Evolutionary conservation across 2,797 vertebrate species (phyloP).

Genomic region (Anniella stebbinsi): DNA sequence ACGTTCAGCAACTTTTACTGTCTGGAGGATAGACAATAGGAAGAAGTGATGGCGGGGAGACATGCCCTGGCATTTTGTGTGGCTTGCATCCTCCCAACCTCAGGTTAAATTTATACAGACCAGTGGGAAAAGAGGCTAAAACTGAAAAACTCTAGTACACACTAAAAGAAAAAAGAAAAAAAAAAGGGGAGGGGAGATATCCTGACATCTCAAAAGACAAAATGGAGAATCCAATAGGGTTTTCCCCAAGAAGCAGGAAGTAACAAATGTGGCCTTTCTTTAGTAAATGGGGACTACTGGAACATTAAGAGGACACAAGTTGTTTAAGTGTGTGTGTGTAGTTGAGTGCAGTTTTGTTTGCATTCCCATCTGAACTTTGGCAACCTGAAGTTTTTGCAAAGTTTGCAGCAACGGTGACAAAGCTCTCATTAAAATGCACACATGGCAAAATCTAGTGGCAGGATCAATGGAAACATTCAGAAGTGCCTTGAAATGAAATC

Average conservation of each 20-base stretch:
- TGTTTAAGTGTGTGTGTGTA: not conserved
- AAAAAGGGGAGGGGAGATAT: too few relatives aligned
- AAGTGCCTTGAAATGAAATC: constrained; percentile 14
- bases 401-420: not conserved
- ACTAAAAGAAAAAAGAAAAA: not conserved
- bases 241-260: not conserved
- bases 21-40: not conserved
- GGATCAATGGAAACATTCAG: constrained; percentile 44
- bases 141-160: not conserved
- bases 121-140: not conserved
- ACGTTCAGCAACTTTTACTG: not conserved
- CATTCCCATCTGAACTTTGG: constrained; percentile 2
- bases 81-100: not conserved
- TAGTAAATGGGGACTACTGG: not conserved
- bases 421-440: not conserved
- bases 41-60: not conserved
- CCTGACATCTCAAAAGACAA: not conserved
- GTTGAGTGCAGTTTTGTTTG: not conserved
- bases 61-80: not conserved
- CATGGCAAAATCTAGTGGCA: constrained; percentile 33
- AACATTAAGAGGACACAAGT: not conserved
- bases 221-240: too few relatives aligned
- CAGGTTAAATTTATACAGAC: not conserved
- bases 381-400: not conserved
- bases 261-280: not conserved